Evolutionary conservation across 2,113 vertebrate genomes (phyloP).

Genomic region (Podarcis muralis): DNA sequence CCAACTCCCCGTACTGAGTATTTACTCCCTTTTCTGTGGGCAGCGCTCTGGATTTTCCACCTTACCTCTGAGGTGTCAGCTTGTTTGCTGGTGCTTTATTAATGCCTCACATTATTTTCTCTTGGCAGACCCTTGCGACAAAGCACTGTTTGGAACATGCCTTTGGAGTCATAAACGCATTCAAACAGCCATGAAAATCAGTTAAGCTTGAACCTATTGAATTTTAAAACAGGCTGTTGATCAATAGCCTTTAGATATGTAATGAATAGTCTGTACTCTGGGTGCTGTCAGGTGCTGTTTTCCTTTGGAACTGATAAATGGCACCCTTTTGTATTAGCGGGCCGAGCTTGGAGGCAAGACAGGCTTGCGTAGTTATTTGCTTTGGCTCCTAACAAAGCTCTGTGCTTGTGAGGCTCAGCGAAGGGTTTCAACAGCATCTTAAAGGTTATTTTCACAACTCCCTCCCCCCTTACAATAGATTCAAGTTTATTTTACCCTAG

Average conservation of each 20-base stretch:
- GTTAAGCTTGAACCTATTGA: slow-evolving; percentile 69
- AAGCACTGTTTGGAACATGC: slow-evolving; percentile 57
- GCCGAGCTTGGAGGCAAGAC: slow-evolving; percentile 41
- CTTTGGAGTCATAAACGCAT: slow-evolving; percentile 66
- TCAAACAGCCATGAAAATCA: slow-evolving; percentile 72
- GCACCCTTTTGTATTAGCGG: slow-evolving; percentile 48
- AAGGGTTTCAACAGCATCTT: neutral
- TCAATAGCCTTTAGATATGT: slow-evolving; percentile 65
- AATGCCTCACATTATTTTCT: slow-evolving; percentile 64
- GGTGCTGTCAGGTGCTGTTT: slow-evolving; percentile 61
- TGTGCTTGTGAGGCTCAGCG: slow-evolving; percentile 5
- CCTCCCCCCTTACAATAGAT: neutral
- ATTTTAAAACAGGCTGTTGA: slow-evolving; percentile 59
- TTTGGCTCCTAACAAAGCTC: slow-evolving; percentile 17
- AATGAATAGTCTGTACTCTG: slow-evolving; percentile 61
- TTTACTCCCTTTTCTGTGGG: slow-evolving; percentile 37
- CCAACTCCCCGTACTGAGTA: slow-evolving; percentile 11
- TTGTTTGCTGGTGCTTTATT: slow-evolving; percentile 63
- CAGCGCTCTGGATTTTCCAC: slow-evolving; percentile 42
- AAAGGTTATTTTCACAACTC: slow-evolving; percentile 23
- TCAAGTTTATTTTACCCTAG: neutral
- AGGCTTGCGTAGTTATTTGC: slow-evolving; percentile 28
- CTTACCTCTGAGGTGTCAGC: slow-evolving; percentile 37
- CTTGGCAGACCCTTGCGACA: slow-evolving; percentile 55
- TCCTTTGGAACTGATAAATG: slow-evolving; percentile 70